Percentiles rank a stretch among this genome's conserved stretches.
phyloP scores from a whole-genome alignment of 1,140 invertebrate genomes.

The Drosophila sucinea region DNA sequence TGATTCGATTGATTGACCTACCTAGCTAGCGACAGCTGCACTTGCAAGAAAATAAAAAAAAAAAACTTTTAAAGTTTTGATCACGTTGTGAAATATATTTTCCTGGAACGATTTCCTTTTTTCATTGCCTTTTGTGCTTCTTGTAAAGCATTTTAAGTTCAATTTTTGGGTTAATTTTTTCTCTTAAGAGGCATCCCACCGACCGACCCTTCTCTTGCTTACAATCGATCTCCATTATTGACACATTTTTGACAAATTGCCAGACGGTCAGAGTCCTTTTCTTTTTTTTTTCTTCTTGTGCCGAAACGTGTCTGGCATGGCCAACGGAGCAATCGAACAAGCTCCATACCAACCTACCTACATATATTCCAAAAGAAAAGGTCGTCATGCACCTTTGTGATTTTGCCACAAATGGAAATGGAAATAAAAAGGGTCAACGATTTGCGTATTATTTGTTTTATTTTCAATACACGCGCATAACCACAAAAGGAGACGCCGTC shows the following conservation, averaged over 20 bases:
- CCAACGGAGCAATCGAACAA: constrained; percentile 31
- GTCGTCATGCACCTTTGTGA: constrained; percentile 58
- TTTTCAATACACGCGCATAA: constrained; percentile 55
- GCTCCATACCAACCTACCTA: constrained; percentile 3
- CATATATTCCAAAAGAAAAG: constrained; percentile 28
- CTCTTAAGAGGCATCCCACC: neutral
- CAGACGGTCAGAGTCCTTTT: constrained; percentile 56
- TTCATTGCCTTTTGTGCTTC: neutral
- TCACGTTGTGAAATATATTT: constrained; percentile 1
- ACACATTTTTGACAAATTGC: constrained; percentile 81
- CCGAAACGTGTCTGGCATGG: constrained; percentile 67
- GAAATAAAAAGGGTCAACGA: constrained; percentile 61
- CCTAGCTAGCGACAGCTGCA: no score
- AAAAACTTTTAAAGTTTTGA: constrained; percentile 6
- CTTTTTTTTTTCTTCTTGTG: constrained; percentile 31
- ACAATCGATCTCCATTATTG: constrained; percentile 78
- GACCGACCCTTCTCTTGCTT: constrained; percentile 21
- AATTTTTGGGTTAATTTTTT: constrained; percentile 7
- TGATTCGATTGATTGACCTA: constrained; percentile 1
- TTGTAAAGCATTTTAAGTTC: constrained; percentile 9
- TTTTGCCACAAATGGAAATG: constrained; percentile 39
- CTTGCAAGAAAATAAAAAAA: no score
- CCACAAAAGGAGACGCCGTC: constrained; percentile 3
- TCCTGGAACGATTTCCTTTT: neutral
- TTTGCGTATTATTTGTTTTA: constrained; percentile 75